Conservation (phyloP, 2,113 vertebrate genomes). For the Willisornis vidua region DNA sequence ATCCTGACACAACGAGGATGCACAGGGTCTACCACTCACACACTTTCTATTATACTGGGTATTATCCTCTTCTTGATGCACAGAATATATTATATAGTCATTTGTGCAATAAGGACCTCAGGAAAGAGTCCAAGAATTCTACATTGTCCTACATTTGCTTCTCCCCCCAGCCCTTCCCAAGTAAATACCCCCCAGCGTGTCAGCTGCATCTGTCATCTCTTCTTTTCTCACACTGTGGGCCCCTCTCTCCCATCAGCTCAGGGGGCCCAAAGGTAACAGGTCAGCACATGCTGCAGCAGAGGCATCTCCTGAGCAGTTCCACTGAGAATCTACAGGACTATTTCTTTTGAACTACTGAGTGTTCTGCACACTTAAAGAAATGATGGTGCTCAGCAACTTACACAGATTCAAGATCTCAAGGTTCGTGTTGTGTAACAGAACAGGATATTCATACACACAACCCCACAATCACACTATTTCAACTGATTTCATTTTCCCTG, state of each 20-base stretch:
- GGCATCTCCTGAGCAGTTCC: neutral
- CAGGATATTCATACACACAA: neutral
- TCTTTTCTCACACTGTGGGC: neutral
- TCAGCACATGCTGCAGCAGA: neutral
- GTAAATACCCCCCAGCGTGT: neutral
- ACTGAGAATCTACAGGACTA: accelerated
- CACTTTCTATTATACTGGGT: accelerated
- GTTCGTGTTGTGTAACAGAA: accelerated
- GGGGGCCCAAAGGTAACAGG: accelerated
- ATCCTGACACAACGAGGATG: neutral
- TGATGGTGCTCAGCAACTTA: neutral
- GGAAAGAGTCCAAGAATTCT: neutral
- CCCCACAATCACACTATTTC: neutral
- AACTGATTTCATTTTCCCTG: neutral
- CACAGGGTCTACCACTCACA: neutral
- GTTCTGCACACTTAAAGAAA: neutral
- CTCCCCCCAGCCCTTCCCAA: accelerated
- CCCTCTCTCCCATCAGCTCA: neutral
- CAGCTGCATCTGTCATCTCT: neutral
- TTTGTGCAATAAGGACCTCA: neutral
- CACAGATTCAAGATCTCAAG: neutral
- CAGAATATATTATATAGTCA: neutral
- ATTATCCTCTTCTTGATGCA: neutral
- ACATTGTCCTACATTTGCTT: neutral
- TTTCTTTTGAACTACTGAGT: neutral